Evolutionary conservation across 2,113 vertebrate species (phyloP).

Genomic region (Paratilapia polleni): DNA sequence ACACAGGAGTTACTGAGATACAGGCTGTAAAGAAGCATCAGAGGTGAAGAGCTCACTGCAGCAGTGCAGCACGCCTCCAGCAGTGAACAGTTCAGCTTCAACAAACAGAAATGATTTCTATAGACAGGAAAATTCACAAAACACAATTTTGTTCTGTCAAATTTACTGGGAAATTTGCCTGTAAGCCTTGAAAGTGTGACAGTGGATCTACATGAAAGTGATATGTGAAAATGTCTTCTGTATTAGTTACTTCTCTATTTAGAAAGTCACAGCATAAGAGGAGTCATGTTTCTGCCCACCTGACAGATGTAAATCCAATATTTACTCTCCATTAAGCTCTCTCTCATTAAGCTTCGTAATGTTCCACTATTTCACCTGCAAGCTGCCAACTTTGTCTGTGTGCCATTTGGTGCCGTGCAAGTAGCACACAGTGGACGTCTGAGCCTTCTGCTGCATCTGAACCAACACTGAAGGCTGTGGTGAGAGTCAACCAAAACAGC

Average conservation of each 20-base stretch:
- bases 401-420: neutral
- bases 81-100: neutral
- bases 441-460: neutral
- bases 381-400: neutral
- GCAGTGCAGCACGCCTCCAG: neutral
- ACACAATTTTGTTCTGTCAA: neutral
- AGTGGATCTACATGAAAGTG: neutral
- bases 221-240: neutral
- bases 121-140: neutral
- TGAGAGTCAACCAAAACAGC: neutral
- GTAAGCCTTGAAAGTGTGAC: neutral
- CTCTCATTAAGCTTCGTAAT: neutral
- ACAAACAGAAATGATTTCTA: neutral
- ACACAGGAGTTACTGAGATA: neutral
- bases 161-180: neutral
- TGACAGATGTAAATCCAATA: neutral
- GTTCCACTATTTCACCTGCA: neutral
- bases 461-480: neutral
- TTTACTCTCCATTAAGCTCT: constrained; percentile 3
- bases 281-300: neutral
- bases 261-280: neutral
- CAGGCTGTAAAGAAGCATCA: neutral
- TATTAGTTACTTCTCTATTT: neutral
- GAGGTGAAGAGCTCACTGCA: neutral
- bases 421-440: neutral